Percentiles rank a stretch among this genome's conserved stretches.
These are phyloP conservation scores for Nylanderia fulva DNA, from an alignment of 1,140 invertebrate genomes.

Conservation along the genomic window DNA sequence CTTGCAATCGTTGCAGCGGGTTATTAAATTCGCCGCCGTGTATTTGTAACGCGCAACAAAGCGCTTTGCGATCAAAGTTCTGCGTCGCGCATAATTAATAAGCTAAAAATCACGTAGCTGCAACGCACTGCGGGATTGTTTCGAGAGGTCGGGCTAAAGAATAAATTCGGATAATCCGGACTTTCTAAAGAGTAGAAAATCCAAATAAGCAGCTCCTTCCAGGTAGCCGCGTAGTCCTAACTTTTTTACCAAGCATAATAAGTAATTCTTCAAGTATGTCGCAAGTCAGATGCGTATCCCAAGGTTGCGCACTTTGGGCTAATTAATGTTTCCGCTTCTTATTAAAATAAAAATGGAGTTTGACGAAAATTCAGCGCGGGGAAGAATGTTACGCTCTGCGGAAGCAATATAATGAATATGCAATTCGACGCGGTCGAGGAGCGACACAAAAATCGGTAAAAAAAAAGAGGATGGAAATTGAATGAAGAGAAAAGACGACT, in stretches of 20 bases:
- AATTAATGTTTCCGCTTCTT: slow-evolving; percentile 58
- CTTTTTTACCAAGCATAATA: neutral
- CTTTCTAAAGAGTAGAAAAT: neutral
- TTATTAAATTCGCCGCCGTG: slow-evolving; percentile 49
- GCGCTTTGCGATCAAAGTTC: slow-evolving; percentile 33
- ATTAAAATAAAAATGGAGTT: slow-evolving; percentile 39
- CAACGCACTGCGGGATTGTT: neutral
- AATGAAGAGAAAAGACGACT: slow-evolving; percentile 5
- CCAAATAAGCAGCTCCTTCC: neutral
- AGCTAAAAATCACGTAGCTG: neutral
- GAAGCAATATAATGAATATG: slow-evolving; percentile 49
- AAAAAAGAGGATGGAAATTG: neutral
- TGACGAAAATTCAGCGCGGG: slow-evolving; percentile 17
- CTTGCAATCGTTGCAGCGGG: slow-evolving; percentile 29
- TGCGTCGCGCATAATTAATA: slow-evolving; percentile 41
- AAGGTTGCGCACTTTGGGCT: slow-evolving; percentile 40
- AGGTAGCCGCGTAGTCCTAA: neutral
- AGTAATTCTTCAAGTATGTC: neutral
- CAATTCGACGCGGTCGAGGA: slow-evolving; percentile 45
- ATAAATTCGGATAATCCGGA: neutral
- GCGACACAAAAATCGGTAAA: slow-evolving; percentile 28
- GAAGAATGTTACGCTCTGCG: slow-evolving; percentile 20
- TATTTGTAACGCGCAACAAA: slow-evolving; percentile 49
- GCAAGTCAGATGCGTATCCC: slow-evolving; percentile 22
- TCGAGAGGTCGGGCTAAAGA: neutral